These are phyloP conservation scores for Scelioninae gen. 2 DNA, from an alignment of 2,888 invertebrate species.

Conservation along the genomic window DNA sequence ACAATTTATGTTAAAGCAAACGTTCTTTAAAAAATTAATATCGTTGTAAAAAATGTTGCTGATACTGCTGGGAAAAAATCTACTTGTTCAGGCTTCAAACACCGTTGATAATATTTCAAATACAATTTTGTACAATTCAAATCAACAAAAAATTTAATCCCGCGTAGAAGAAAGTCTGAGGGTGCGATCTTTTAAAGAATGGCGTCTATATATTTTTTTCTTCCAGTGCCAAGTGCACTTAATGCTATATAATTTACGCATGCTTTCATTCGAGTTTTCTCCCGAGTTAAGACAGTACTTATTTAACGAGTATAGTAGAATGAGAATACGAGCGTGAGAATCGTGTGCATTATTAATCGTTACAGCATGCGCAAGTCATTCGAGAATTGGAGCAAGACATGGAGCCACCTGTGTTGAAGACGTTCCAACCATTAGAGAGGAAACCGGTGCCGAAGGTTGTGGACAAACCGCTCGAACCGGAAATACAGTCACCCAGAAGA, in stretches of 20 bases:
- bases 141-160: slow-evolving; percentile 25
- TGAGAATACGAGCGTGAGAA: slow-evolving; percentile 70
- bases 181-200: slow-evolving; percentile 35
- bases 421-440: slow-evolving; percentile 74
- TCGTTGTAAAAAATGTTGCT: too few species aligned
- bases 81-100: too few species aligned
- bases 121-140: too few species aligned
- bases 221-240: slow-evolving; percentile 19
- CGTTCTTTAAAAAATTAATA: too few species aligned
- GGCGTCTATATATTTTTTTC: slow-evolving; percentile 16
- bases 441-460: slow-evolving; percentile 71
- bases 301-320: slow-evolving; percentile 65
- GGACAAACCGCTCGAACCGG: slow-evolving; percentile 73
- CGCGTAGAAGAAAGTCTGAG: slow-evolving; percentile 37
- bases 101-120: too few species aligned
- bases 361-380: slow-evolving; percentile 72
- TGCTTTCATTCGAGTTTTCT: slow-evolving; percentile 59
- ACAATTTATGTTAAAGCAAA: too few species aligned
- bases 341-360: slow-evolving; percentile 57
- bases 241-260: slow-evolving; percentile 53
- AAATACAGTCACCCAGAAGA: slow-evolving; percentile 73
- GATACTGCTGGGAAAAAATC: too few species aligned
- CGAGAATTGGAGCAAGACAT: slow-evolving; percentile 73
- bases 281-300: slow-evolving; percentile 44
- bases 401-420: slow-evolving; percentile 73